These are phyloP conservation scores for Microctonus brassicae DNA, from an alignment of 2,888 invertebrate species.

Conservation along the genomic window DNA sequence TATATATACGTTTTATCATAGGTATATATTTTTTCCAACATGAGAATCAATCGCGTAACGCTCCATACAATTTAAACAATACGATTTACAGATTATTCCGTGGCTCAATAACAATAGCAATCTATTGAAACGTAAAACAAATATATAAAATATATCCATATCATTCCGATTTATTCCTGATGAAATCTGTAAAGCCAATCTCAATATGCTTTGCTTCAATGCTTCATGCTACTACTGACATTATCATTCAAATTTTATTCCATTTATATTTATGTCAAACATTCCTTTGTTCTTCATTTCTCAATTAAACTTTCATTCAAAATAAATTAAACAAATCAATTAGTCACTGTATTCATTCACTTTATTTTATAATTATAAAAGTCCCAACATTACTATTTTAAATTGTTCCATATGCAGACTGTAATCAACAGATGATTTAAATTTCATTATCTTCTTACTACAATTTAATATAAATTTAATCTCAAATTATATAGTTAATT, in stretches of 20 bases:
- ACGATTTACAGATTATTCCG: slow-evolving; percentile 6
- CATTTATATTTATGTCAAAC: slow-evolving; percentile 3
- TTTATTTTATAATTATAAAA: no score
- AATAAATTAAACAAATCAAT: no score
- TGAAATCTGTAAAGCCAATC: slow-evolving; percentile 49
- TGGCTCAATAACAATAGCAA: not conserved
- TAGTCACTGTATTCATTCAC: no score
- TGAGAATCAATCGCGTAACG: not conserved
- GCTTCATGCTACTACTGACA: slow-evolving; percentile 52
- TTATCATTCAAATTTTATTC: slow-evolving; percentile 52
- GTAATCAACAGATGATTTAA: no score
- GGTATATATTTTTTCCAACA: not conserved
- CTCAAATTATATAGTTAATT: not conserved
- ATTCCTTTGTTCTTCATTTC: not conserved
- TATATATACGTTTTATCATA: not conserved
- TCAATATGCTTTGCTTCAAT: slow-evolving; percentile 32
- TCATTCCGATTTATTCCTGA: slow-evolving; percentile 48
- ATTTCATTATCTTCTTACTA: no score
- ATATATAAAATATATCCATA: slow-evolving; percentile 26
- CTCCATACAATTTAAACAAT: slow-evolving; percentile 1
- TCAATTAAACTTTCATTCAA: not conserved
- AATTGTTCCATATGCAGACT: no score
- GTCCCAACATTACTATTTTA: no score
- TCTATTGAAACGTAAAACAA: not conserved
- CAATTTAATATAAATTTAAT: not conserved